Evolutionary conservation across 1,140 invertebrate genomes (phyloP).

Genomic region (Teleogryllus occipitalis): DNA sequence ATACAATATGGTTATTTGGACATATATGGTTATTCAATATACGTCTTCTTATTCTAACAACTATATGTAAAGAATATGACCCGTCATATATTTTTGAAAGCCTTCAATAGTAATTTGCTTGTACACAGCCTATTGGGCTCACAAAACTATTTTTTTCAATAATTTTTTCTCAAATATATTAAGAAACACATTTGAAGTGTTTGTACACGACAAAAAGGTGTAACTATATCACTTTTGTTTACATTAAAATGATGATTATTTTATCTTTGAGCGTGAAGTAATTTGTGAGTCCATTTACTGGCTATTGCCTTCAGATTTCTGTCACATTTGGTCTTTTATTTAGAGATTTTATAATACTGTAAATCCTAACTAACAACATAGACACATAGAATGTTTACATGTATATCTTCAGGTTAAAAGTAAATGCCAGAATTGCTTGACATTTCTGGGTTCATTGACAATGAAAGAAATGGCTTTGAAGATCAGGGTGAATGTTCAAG

Average conservation of each 20-base stretch:
- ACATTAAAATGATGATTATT: slow-evolving; percentile 2
- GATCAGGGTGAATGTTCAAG: not conserved
- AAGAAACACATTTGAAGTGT: not conserved
- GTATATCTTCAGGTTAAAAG: not conserved
- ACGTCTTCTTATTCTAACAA: slow-evolving; percentile 10
- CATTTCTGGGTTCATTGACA: not conserved
- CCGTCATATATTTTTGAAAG: slow-evolving; percentile 20
- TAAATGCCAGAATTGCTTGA: not conserved
- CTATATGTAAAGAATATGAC: slow-evolving; percentile 18
- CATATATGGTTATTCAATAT: slow-evolving; percentile 15
- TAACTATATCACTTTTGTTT: not conserved
- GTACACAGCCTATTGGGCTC: slow-evolving; percentile 18
- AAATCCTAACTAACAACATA: not conserved
- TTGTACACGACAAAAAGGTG: not conserved
- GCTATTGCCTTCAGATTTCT: not conserved
- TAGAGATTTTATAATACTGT: not conserved
- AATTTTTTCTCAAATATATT: not conserved
- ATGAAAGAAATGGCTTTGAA: not conserved
- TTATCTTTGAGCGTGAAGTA: not conserved
- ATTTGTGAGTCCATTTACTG: not conserved
- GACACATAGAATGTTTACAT: not conserved
- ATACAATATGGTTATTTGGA: slow-evolving; percentile 16
- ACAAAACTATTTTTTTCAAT: slow-evolving; percentile 6
- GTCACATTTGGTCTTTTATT: not conserved
- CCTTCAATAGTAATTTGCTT: slow-evolving; percentile 16